These are phyloP conservation scores for Scaptomyza reducta DNA, from an alignment of 2,888 invertebrate genomes.

Conservation along the genomic window DNA sequence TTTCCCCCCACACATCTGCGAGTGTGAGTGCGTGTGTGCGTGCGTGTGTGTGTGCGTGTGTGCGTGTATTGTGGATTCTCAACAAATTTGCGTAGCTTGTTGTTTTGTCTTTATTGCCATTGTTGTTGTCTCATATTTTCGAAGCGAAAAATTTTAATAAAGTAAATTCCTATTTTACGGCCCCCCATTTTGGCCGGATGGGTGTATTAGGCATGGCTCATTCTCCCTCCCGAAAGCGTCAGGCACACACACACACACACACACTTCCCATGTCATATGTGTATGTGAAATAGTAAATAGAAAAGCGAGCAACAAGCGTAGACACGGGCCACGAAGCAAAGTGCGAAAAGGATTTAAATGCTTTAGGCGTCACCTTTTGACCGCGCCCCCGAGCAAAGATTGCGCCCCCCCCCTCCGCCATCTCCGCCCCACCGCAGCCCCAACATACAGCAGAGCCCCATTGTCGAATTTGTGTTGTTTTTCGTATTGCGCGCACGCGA, in stretches of 20 bases:
- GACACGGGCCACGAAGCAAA: conserved; percentile 52
- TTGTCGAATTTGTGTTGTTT: conserved; percentile 64
- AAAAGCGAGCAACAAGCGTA: conserved; percentile 68
- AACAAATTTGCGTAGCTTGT: conserved; percentile 58
- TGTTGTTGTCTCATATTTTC: conserved; percentile 74
- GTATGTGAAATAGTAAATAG: conserved; percentile 38
- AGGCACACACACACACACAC: conserved; percentile 8
- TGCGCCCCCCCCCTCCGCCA: conserved; percentile 6
- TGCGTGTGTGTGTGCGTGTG: conserved; percentile 4
- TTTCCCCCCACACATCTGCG: background rate
- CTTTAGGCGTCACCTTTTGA: conserved; percentile 75
- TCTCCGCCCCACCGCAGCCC: too few relatives aligned
- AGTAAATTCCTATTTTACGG: conserved; percentile 79
- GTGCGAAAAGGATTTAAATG: conserved; percentile 80
- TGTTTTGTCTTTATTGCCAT: conserved; percentile 61
- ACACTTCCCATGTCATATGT: conserved; percentile 49
- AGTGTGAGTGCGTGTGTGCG: conserved; percentile 1
- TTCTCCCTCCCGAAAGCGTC: conserved; percentile 15
- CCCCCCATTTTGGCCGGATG: conserved; percentile 31
- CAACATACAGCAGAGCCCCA: conserved; percentile 65
- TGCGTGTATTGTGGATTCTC: conserved; percentile 34
- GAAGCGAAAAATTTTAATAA: conserved; percentile 78
- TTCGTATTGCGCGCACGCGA: conserved; percentile 59
- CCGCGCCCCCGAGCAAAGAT: conserved; percentile 40
- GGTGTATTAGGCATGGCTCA: conserved; percentile 47